Base-by-base conservation (phyloP, 2,113 vertebrate species). In the Rhinopomastus cyanomelas region DNA sequence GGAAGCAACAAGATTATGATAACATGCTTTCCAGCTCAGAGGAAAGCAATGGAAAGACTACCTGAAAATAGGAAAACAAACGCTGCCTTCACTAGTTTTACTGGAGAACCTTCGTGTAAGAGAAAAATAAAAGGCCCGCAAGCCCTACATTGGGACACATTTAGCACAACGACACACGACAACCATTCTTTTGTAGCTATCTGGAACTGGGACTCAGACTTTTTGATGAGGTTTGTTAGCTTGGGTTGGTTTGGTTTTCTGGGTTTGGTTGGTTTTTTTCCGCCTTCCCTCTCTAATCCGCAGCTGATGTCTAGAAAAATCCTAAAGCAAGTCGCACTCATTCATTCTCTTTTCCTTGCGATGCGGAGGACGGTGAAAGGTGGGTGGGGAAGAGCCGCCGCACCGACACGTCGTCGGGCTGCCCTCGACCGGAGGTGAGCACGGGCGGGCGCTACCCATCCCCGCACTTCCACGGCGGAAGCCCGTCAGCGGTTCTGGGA, bases 41-140 rank as follows among this genome's bases (percentile, higher is more conserved):
- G 57, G 30, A 93, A 80, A 90, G 59, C 81, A 82, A 65, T 2
- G 51, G 25, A 81, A 91, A 53, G 72, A 81, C 84, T 91, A 91
- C 91, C 91, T 88, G 90, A 94, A 90, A 93, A 81, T 0, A 55
- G 49, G 48, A 76, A 90, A 94, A 87, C 23, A 87, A 95, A 53
- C 65, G 17, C 25, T 29, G 59, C 69, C 69, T 81, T 69, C 52
- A 30, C 67, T 36, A 61, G 36, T 23, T 57, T 53, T 19, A 34
- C 22, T 21, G 30, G 25, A 61, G 39, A 90, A 26, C 15, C 39
- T 44, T 49, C 12, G 8, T 23, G 57, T 73, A 29, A 56, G 36
- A 56, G 36, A 26, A 77, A 66, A 73, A 59, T 10, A 68, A 62
- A 64, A 62, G 53, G 60, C 64, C 52, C 62, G 44, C 32, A 55